These are phyloP conservation scores for Salvelinus alpinus DNA, from an alignment of 2,113 vertebrate species.

Conservation along the genomic window DNA sequence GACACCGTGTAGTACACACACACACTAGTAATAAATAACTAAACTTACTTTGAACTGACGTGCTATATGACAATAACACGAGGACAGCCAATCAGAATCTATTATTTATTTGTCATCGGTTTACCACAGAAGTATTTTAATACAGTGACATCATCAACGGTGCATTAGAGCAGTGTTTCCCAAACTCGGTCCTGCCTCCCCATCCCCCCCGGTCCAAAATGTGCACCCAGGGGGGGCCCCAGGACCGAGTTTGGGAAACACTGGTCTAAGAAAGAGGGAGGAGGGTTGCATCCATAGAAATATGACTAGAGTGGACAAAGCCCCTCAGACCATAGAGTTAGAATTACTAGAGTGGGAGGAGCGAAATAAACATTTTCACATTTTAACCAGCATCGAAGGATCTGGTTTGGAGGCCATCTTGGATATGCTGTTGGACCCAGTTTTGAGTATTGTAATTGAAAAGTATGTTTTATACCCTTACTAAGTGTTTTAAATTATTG, in stretches of 20 bases:
- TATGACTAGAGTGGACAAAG: conserved; percentile 13
- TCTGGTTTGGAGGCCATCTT: conserved; percentile 42
- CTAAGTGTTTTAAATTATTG: no score
- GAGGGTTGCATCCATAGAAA: conserved; percentile 43
- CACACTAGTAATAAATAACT: not conserved
- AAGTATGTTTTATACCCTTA: no score
- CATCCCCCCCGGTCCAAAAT: no score
- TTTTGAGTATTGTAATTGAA: conserved; percentile 42
- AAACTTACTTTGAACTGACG: not conserved
- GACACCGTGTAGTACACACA: not conserved
- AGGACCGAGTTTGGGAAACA: no score
- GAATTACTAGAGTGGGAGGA: conserved; percentile 23
- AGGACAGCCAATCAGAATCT: no score
- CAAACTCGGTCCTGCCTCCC: no score
- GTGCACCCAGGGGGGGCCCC: no score
- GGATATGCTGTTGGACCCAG: conserved; percentile 57
- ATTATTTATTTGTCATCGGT: conserved; percentile 61
- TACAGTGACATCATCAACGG: conserved; percentile 73
- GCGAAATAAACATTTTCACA: conserved; percentile 51
- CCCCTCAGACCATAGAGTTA: conserved; percentile 28
- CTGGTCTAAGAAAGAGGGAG: conserved; percentile 47
- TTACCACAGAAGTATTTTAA: conserved; percentile 64
- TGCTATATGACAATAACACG: not conserved
- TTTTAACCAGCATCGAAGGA: conserved; percentile 47
- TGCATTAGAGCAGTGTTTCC: no score